These are phyloP conservation scores for Drosophila yooni DNA, from an alignment of 2,888 invertebrate species.

Conservation along the genomic window DNA sequence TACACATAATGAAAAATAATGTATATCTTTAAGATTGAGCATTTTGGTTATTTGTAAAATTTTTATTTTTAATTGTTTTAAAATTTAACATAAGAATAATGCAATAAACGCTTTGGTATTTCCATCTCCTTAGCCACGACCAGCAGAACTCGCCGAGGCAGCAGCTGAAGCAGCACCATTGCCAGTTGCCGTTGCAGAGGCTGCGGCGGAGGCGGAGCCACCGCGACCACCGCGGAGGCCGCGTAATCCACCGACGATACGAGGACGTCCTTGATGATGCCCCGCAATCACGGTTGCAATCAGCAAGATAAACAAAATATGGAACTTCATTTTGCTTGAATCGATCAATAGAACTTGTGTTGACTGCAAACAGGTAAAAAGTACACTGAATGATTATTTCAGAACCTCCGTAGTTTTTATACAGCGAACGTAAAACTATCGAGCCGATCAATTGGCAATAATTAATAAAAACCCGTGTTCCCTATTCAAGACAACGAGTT, in stretches of 20 bases:
- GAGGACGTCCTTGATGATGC: conserved; percentile 18
- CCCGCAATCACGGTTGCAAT: conserved; percentile 68
- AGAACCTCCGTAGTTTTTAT: conserved; percentile 62
- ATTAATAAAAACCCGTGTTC: conserved; percentile 34
- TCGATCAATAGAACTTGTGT: conserved; percentile 30
- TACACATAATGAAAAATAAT: neutral
- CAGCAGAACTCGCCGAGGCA: conserved; percentile 28
- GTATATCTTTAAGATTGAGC: neutral
- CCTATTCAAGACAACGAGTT: conserved; percentile 2
- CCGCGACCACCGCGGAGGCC: conserved; percentile 11
- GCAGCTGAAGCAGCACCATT: conserved; percentile 31
- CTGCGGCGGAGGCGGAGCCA: conserved; percentile 33
- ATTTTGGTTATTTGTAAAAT: neutral
- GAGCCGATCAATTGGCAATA: conserved; percentile 13
- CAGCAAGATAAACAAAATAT: conserved; percentile 72
- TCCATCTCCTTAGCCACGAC: conserved; percentile 25
- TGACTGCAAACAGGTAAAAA: conserved; percentile 33
- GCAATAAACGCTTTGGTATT: neutral
- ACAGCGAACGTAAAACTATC: conserved; percentile 23
- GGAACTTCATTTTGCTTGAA: conserved; percentile 67
- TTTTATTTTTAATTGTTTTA: conserved; percentile 11
- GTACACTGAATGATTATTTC: conserved; percentile 59
- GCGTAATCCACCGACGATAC: conserved; percentile 18
- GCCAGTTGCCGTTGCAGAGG: conserved; percentile 31
- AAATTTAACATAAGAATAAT: neutral